These are phyloP conservation scores for Vidua chalybeata DNA, from an alignment of 2,113 vertebrate species.

Conservation along the genomic window DNA sequence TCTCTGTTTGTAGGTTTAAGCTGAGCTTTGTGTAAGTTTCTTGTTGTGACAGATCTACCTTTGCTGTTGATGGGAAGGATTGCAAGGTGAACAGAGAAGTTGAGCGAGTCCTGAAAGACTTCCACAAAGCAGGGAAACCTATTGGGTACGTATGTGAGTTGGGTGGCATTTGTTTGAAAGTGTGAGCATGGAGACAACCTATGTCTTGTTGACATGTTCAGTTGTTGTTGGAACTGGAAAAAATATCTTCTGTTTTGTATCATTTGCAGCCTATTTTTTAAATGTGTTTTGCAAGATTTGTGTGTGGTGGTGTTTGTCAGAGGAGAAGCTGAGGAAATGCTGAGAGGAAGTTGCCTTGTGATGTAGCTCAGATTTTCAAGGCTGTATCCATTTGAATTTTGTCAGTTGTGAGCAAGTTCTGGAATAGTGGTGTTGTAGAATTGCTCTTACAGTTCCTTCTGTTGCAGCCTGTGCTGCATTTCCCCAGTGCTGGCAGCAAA, in stretches of 20 bases:
- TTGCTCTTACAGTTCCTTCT: background rate
- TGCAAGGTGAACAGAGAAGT: conserved; percentile 82
- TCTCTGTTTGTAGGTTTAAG: background rate
- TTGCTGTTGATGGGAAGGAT: conserved; percentile 84
- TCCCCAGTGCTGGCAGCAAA: conserved; percentile 85
- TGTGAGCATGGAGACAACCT: background rate
- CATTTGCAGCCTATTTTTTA: background rate
- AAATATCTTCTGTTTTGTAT: background rate
- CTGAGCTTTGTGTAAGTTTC: background rate
- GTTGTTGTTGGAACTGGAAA: background rate
- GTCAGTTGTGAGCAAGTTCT: background rate
- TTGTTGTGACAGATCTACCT: conserved; percentile 79
- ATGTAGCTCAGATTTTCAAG: background rate
- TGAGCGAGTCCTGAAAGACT: conserved; percentile 84
- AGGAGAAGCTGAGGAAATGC: background rate
- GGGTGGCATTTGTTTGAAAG: background rate
- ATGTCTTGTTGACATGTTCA: background rate
- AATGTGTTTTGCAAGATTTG: background rate
- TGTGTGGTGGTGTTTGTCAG: background rate
- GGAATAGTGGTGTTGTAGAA: background rate
- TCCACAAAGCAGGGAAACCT: conserved; percentile 83
- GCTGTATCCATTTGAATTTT: background rate
- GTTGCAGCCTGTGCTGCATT: conserved; percentile 82
- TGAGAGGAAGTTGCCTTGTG: background rate
- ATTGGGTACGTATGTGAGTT: conserved; percentile 76